Evolutionary conservation across 1,140 invertebrate species (phyloP), one percentile per base, ranked within the genome.

Genomic region (Bursaphelenchus mucronatus): DNA sequence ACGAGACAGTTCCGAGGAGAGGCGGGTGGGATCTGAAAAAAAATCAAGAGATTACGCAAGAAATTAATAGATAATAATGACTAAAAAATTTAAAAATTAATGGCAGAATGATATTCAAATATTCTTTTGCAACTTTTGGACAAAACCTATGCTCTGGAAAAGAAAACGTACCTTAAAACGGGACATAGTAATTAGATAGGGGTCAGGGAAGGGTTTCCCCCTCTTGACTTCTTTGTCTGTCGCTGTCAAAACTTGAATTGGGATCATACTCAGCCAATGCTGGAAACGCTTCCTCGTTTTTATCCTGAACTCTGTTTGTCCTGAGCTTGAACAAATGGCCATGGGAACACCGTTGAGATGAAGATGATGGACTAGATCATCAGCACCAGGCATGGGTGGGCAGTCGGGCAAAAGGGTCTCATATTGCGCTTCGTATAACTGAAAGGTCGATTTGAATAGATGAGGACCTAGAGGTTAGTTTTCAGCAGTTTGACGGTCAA

Each of bases 121-220:
- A 17, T 41, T 17, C 17, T 17, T 73, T 78, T 17, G 88, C 87
- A 0, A 85, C 79, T 30, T 30, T 30, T 3, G 30, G 30, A 30
- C 30, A 30, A 30, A 5, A 5, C 30, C 30, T 30, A 5, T 1
- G 30, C 30, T 30, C 30, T 30, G 30, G 1, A 30, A 5, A 30
- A 5, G 5, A 5, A 30, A 30, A 30, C 30, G 1, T 30, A 5
- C 30, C 30, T 30, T 30, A 82, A 97, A 97, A 67, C 91, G 84
- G 0, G 85, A 83, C 3, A 91, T 90, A 68, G 90, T 89, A 0
- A 93, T 86, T 9, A 93, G 81, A 81, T 94, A 97, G 77, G 93
- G 91, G 82, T 96, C 93, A 0, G 94, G 94, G 68, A 87, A 87
- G 10, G 94, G 94, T 85, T 97, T 97, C 39, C 92, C 91, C 68